Conservation (phyloP, 1,140 invertebrate genomes). For the Drosophila gunungcola region DNA sequence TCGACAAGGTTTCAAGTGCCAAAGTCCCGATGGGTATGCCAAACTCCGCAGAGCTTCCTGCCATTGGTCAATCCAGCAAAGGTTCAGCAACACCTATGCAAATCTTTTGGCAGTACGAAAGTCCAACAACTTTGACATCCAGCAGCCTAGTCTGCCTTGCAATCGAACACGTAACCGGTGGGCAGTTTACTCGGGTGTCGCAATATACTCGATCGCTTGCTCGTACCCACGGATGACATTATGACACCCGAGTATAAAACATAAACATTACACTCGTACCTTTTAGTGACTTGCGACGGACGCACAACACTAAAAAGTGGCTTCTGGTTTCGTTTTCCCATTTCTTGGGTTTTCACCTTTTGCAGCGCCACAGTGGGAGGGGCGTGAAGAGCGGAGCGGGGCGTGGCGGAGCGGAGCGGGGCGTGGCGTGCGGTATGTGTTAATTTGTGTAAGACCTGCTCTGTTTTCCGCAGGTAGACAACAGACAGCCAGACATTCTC, state of each 20-base stretch:
- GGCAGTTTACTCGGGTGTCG: slow-evolving; percentile 16
- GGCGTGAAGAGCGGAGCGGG: not conserved
- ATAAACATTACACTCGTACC: slow-evolving; percentile 30
- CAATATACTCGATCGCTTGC: slow-evolving; percentile 18
- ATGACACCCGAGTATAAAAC: slow-evolving; percentile 44
- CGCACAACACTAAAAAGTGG: not conserved
- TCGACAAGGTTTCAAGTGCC: not conserved
- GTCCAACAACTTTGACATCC: slow-evolving; percentile 60
- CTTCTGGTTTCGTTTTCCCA: slow-evolving; percentile 19
- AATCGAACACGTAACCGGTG: slow-evolving; percentile 12
- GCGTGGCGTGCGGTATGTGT: slow-evolving; percentile 34
- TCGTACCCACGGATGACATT: slow-evolving; percentile 18
- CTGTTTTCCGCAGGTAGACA: slow-evolving; percentile 21
- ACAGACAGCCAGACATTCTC: slow-evolving; percentile 2
- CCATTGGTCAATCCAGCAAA: slow-evolving; percentile 7
- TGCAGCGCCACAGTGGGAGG: not conserved
- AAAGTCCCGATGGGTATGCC: slow-evolving; percentile 3
- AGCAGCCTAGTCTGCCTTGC: slow-evolving; percentile 1
- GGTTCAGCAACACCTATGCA: slow-evolving; percentile 39
- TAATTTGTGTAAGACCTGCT: slow-evolving; percentile 64
- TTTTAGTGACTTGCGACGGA: slow-evolving; percentile 31
- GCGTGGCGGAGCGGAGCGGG: too few species aligned
- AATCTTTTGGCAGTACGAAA: slow-evolving; percentile 27
- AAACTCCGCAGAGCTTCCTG: not conserved
- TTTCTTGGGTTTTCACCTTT: slow-evolving; percentile 2